Evolutionary conservation across 1,140 invertebrate species (phyloP).

Genomic region (Triops longicaudatus): DNA sequence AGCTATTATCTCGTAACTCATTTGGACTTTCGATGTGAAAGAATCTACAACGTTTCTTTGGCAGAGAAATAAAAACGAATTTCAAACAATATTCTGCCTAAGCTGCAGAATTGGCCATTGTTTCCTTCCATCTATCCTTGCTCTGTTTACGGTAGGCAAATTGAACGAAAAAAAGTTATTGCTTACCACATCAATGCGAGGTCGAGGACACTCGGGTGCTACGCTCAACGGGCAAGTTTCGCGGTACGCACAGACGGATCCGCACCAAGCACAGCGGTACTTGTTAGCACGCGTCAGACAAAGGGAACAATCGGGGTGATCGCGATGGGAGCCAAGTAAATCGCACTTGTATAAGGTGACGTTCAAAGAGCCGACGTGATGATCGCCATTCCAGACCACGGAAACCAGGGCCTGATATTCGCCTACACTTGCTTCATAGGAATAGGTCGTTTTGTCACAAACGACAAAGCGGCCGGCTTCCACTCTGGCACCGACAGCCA

Average conservation of each 20-base stretch:
- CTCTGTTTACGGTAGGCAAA: not conserved
- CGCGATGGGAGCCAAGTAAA: constrained; percentile 79
- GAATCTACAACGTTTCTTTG: not conserved
- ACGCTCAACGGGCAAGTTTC: constrained; percentile 64
- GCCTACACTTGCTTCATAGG: constrained; percentile 73
- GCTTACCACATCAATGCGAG: constrained; percentile 78
- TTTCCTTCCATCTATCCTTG: not conserved
- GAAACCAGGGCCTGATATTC: constrained; percentile 81
- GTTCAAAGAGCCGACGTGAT: constrained; percentile 79
- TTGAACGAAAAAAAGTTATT: constrained; percentile 17
- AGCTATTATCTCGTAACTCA: no score
- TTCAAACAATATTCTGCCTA: not conserved
- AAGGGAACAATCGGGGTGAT: constrained; percentile 86
- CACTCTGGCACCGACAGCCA: constrained; percentile 74
- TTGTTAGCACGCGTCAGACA: constrained; percentile 73
- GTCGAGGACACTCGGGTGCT: constrained; percentile 77
- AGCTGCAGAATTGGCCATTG: not conserved
- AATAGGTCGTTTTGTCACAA: constrained; percentile 83
- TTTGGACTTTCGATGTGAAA: not conserved
- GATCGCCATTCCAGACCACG: constrained; percentile 85
- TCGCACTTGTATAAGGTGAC: constrained; percentile 91
- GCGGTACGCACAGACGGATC: constrained; percentile 71
- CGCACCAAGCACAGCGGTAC: constrained; percentile 89
- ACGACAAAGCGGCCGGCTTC: constrained; percentile 72
- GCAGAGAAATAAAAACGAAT: no score